Conservation (phyloP, 2,797 vertebrate genomes). For the Pipistrellus pipistrellus region DNA sequence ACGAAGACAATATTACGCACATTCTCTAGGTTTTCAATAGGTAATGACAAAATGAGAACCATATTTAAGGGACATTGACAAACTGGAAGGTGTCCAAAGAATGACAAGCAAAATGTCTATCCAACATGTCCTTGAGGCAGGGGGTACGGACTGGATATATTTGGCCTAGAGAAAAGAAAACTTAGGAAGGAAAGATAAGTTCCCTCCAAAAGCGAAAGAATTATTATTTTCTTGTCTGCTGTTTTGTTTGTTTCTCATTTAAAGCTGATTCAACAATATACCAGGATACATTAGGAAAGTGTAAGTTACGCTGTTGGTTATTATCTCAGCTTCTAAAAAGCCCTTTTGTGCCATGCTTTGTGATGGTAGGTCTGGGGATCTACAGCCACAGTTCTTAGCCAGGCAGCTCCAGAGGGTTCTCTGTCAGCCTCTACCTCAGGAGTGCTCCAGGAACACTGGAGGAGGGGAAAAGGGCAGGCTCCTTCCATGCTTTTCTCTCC, state of each 20-base stretch:
- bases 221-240: background rate
- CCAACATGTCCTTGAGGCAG: background rate
- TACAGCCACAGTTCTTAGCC: background rate
- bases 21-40: constrained; percentile 14
- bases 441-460: background rate
- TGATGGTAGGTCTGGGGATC: background rate
- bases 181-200: background rate
- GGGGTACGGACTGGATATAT: background rate
- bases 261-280: background rate
- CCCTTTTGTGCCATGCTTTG: background rate
- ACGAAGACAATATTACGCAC: background rate
- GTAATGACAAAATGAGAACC: background rate
- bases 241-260: constrained; percentile 10
- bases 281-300: background rate
- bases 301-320: background rate
- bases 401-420: too few relatives aligned
- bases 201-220: background rate
- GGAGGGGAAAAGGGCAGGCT: background rate
- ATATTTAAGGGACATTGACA: constrained; percentile 55
- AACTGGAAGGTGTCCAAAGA: background rate
- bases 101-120: constrained; percentile 18
- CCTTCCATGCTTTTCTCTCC: background rate
- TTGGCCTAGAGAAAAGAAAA: background rate
- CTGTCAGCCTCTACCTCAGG: background rate
- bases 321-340: background rate